These are phyloP conservation scores for Andrena praecox DNA, from an alignment of 2,888 invertebrate genomes.

Conservation along the genomic window DNA sequence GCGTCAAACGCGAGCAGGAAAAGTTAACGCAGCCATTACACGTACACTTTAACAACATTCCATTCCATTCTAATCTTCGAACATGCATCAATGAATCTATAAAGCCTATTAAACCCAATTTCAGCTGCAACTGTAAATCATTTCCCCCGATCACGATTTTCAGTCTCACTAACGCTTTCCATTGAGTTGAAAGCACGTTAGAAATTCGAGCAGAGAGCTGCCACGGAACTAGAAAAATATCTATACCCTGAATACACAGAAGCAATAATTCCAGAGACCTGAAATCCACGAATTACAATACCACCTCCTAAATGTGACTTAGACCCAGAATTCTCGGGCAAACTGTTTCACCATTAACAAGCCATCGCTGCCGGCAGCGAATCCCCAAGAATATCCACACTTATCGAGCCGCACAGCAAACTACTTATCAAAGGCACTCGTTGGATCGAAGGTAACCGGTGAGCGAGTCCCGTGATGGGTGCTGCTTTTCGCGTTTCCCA, in stretches of 20 bases:
- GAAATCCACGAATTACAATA: not conserved
- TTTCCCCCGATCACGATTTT: too few relatives aligned
- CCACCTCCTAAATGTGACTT: not conserved
- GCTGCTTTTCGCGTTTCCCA: slow-evolving; percentile 6
- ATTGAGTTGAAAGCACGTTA: not conserved
- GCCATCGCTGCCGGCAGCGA: not conserved
- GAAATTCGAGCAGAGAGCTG: not conserved
- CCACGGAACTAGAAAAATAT: not conserved
- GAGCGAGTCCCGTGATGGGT: not conserved
- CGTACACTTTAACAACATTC: not conserved
- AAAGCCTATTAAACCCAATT: too few relatives aligned
- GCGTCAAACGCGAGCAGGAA: not conserved
- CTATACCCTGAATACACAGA: too few relatives aligned
- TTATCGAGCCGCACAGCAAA: not conserved
- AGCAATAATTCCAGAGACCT: too few relatives aligned
- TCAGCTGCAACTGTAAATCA: too few relatives aligned
- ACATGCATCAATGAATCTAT: too few relatives aligned
- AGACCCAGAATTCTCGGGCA: not conserved
- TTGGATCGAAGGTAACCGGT: slow-evolving; percentile 1
- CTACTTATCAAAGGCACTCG: too few relatives aligned
- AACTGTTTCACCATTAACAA: not conserved
- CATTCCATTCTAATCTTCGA: too few relatives aligned
- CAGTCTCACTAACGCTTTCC: too few relatives aligned
- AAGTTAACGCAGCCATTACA: not conserved
- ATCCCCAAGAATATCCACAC: not conserved